Conservation (phyloP, 2,797 vertebrate species). For the Phalanger gymnotis region DNA sequence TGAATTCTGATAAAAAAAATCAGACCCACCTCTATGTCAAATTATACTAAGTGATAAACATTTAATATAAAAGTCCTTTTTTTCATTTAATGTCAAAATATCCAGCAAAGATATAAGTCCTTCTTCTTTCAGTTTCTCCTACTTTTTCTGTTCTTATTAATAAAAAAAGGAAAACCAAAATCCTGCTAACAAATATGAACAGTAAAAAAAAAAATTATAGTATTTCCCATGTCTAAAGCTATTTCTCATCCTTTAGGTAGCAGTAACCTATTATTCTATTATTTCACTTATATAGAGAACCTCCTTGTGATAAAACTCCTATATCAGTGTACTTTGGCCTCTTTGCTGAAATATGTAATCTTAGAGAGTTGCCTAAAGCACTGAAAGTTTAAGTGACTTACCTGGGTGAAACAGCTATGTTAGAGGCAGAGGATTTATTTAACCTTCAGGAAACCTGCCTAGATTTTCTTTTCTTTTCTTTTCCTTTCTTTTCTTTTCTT, state of each 20-base stretch:
- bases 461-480: neutral
- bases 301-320: neutral
- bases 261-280: neutral
- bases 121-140: too few relatives aligned
- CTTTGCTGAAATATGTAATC: neutral
- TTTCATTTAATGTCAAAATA: too few relatives aligned
- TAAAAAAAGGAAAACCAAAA: neutral
- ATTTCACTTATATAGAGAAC: neutral
- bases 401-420: neutral
- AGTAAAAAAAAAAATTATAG: neutral
- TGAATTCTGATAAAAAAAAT: neutral
- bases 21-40: neutral
- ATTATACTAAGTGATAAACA: neutral
- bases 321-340: neutral
- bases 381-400: neutral
- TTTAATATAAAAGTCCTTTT: neutral
- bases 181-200: neutral
- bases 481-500: too few relatives aligned
- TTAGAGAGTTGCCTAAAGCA: neutral
- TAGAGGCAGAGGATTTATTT: neutral
- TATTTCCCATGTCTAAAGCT: neutral
- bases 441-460: neutral
- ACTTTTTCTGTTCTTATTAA: neutral
- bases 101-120: too few relatives aligned
- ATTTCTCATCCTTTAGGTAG: neutral